A percentile compares a stretch with the other conserved stretches of the same genome.
phyloP scores from a whole-genome alignment of 2,888 invertebrate species.

The Brachypterus glaber region DNA sequence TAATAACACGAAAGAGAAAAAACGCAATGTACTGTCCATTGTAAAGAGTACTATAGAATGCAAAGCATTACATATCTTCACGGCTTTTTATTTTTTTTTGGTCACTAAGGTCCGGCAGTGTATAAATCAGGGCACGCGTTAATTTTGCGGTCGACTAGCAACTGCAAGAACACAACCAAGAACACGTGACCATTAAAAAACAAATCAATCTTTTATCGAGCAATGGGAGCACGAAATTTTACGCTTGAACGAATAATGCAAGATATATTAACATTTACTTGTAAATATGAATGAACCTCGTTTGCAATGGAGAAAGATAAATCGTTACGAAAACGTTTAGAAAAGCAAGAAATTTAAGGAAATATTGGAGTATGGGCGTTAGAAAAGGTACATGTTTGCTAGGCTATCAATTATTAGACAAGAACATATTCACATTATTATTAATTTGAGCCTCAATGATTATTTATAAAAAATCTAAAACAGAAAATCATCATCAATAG shows the following conservation, averaged over 20 bases:
- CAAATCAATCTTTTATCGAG: constrained; percentile 24
- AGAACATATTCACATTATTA: too few relatives aligned
- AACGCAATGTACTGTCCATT: too few relatives aligned
- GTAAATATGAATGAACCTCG: constrained; percentile 11
- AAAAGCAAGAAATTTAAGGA: constrained; percentile 3
- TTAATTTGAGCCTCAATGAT: too few relatives aligned
- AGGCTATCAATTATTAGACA: too few relatives aligned
- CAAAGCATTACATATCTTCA: too few relatives aligned
- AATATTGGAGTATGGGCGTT: constrained; percentile 2
- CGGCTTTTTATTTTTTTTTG: too few relatives aligned
- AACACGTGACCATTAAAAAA: constrained; percentile 26
- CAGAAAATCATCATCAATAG: too few relatives aligned
- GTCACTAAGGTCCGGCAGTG: too few relatives aligned
- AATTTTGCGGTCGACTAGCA: constrained; percentile 15
- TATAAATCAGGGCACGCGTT: constrained; percentile 13
- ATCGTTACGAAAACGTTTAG: constrained; percentile 1
- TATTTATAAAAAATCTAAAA: too few relatives aligned
- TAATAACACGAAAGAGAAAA: too few relatives aligned
- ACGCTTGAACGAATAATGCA: constrained; percentile 19
- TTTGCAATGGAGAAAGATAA: constrained; percentile 7
- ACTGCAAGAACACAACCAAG: constrained; percentile 17
- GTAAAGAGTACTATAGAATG: too few relatives aligned
- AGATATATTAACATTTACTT: constrained; percentile 6
- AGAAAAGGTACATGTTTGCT: too few relatives aligned
- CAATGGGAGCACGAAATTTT: constrained; percentile 23